Base-by-base conservation (phyloP, 2,888 invertebrate genomes). In the Agriopis marginaria region DNA sequence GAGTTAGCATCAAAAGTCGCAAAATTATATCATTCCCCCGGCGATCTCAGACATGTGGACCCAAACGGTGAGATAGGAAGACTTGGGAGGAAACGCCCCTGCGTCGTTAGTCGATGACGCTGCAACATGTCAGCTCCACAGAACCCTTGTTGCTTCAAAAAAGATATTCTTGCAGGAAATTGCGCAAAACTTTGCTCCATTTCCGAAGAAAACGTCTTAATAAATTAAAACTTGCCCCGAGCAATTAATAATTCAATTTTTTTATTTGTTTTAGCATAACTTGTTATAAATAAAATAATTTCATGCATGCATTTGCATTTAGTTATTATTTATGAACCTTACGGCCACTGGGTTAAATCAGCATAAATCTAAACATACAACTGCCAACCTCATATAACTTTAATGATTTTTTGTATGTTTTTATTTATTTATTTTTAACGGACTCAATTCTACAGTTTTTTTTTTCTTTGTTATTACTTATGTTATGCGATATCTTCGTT, bases 51-150 rank as follows among this genome's bases (percentile, higher is more conserved):
- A 56, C 42, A 56, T 23, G 11, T 23, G 58, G 17, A 23, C 17
- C 58, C 12, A 45, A 58, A 23, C 45, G 9, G 45, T 23, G 45
- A 76, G 73, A 40, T 55, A 42, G 55, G 17, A 45, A 56, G 42
- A 42, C 55, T 47, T 42, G 7, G 75, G 75, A 75, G 54, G 77
- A 74, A 77, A 77, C 73, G 75, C 74, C 74, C 62, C 51, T 11
- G 42, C 64, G 74, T 82, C 82, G 82, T 82, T 83, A 83, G 75
- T 56, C 69, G 78, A 82, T 83, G 83, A 83, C 84, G 73, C 65
- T 62, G 81, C 81, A 73, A 74, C 74, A 72, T 76, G 68, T 73
- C 70, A 47, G 76, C 69, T 81, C 79, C 76, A 75, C 77, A 73
- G 70, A 71, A 77, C 72, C 73, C 77, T 58, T 69, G 83, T 74